Percentiles rank a stretch among this genome's conserved stretches.
Evolutionary conservation across 2,888 invertebrate species (phyloP).

Genomic region (Protophormia terraenovae): DNA sequence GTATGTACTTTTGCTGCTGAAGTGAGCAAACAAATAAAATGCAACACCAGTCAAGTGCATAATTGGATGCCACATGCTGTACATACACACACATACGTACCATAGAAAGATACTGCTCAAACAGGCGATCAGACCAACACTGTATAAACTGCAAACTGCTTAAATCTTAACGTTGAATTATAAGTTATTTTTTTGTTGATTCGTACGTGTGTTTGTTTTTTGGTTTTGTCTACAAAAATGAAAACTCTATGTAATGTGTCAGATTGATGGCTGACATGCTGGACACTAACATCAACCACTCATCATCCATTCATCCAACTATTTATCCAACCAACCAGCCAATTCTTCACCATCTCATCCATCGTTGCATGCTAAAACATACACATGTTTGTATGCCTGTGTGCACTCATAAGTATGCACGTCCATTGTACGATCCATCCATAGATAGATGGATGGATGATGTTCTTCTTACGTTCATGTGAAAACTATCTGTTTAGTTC

Average conservation of each 20-base stretch:
- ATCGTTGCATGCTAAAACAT: background rate
- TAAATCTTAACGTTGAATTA: constrained; percentile 29
- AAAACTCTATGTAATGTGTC: constrained; percentile 65
- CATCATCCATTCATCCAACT: constrained; percentile 56
- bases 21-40: constrained; percentile 68
- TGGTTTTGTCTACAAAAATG: constrained; percentile 58
- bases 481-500: constrained; percentile 57
- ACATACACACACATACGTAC: constrained; percentile 1
- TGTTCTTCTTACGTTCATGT: constrained; percentile 51
- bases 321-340: constrained; percentile 16
- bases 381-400: background rate
- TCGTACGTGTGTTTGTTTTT: constrained; percentile 42
- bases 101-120: constrained; percentile 18
- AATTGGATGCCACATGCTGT: constrained; percentile 67
- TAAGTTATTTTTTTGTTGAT: constrained; percentile 8
- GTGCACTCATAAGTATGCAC: constrained; percentile 47
- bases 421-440: constrained; percentile 43
- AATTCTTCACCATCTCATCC: constrained; percentile 5
- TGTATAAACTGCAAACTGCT: constrained; percentile 34
- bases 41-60: constrained; percentile 68
- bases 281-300: constrained; percentile 68
- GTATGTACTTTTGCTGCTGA: constrained; percentile 65
- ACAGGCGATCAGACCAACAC: background rate
- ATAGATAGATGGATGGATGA: constrained; percentile 34
- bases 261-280: constrained; percentile 69